Conservation (phyloP, 2,888 invertebrate species). For the Drosophila lutescens region DNA sequence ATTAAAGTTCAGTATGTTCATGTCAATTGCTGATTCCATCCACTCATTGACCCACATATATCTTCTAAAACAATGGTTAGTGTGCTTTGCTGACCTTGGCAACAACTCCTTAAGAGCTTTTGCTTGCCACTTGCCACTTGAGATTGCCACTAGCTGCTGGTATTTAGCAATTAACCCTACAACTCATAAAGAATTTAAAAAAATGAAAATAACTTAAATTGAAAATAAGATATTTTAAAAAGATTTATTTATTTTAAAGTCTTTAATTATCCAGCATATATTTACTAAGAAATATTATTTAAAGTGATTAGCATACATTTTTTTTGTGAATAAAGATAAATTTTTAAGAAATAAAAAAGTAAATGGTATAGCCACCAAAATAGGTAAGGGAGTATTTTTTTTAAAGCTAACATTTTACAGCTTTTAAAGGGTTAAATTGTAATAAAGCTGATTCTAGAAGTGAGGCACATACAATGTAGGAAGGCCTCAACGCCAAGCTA, state of each 20-base stretch:
- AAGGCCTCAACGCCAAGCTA: not conserved
- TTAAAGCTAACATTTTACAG: no score
- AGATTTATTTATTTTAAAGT: no score
- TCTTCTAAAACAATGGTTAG: slow-evolving; percentile 17
- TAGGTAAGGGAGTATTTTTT: no score
- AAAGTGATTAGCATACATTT: no score
- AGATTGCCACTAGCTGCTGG: slow-evolving; percentile 7
- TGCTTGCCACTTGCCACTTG: slow-evolving; percentile 19
- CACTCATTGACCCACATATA: slow-evolving; percentile 22
- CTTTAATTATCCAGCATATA: no score
- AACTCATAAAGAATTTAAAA: no score
- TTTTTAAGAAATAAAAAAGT: no score
- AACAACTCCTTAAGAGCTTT: slow-evolving; percentile 26
- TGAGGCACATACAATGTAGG: not conserved
- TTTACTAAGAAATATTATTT: no score
- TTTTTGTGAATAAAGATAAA: no score
- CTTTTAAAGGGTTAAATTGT: not conserved
- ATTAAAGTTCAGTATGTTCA: slow-evolving; percentile 9
- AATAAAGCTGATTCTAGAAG: not conserved
- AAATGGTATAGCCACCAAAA: no score
- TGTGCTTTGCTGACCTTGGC: slow-evolving; percentile 20
- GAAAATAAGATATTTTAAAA: no score
- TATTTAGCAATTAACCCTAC: slow-evolving; percentile 1
- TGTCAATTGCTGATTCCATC: slow-evolving; percentile 22
- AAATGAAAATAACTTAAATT: no score